Percentiles rank a stretch among this genome's conserved stretches.
Conservation (phyloP, 2,797 vertebrate species). For the Cheirogaleus major region DNA sequence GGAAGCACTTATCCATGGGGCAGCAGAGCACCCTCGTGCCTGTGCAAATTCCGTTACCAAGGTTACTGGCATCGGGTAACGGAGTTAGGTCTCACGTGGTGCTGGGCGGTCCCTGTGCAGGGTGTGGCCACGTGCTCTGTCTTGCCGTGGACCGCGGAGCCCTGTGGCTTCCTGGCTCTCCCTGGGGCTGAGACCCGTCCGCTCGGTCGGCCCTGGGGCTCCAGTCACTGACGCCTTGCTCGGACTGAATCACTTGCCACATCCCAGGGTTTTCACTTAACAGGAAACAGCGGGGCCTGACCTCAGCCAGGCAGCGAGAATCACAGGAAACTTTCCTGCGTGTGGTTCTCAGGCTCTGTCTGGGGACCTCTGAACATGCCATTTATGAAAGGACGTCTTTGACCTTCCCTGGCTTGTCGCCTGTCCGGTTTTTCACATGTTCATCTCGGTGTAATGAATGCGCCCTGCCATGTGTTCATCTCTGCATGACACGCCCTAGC, state of each 20-base stretch:
- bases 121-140: accelerated
- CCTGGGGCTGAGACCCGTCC: not conserved
- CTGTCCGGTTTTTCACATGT: accelerated
- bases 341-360: accelerated
- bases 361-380: not conserved
- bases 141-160: accelerated
- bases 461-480: accelerated
- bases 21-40: accelerated
- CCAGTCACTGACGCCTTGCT: not conserved
- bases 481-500: accelerated
- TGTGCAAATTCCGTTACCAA: accelerated
- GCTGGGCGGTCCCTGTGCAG: accelerated
- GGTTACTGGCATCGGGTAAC: accelerated
- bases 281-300: not conserved
- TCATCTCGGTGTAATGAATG: accelerated
- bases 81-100: accelerated
- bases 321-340: not conserved
- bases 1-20: accelerated
- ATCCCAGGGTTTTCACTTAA: not conserved
- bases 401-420: not conserved
- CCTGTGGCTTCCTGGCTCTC: too few species aligned
- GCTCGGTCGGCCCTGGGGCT: not conserved
- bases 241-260: not conserved
- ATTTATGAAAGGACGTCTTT: accelerated
- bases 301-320: not conserved